These are phyloP conservation scores for Chironex yamaguchii DNA, from an alignment of 30 jellyfish, hydroid and myxozoan genomes.

Conservation along the genomic window DNA sequence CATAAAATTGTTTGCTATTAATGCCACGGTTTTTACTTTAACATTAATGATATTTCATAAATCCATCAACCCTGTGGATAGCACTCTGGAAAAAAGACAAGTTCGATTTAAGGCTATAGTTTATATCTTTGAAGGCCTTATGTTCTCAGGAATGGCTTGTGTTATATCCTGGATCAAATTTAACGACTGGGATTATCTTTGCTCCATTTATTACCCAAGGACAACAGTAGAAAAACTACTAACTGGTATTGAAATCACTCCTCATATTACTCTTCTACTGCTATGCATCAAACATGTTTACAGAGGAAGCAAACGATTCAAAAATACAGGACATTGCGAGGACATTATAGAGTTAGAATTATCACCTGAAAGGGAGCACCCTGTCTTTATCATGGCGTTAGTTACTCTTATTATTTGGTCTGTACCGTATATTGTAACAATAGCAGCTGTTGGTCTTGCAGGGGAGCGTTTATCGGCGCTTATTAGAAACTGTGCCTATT, in stretches of 20 bases:
- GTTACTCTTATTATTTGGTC: conserved; percentile 78
- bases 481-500: conserved; percentile 68
- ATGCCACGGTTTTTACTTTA: conserved; percentile 78
- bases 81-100: conserved; percentile 62
- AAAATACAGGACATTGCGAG: conserved; percentile 47
- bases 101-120: conserved; percentile 96
- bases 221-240: conserved; percentile 78
- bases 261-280: conserved; percentile 57
- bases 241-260: conserved; percentile 72
- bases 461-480: conserved; percentile 43
- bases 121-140: conserved; percentile 86
- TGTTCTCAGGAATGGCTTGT: conserved; percentile 89
- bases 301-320: conserved; percentile 61
- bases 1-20: conserved; percentile 80
- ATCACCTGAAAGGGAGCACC: conserved; percentile 72
- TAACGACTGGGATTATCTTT: conserved; percentile 87
- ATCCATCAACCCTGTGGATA: conserved; percentile 76
- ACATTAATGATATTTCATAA: conserved; percentile 75
- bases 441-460: conserved; percentile 60
- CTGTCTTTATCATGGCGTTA: conserved; percentile 80
- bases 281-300: conserved; percentile 79
- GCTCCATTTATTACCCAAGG: conserved; percentile 69
- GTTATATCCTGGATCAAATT: conserved; percentile 92
- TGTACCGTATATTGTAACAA: conserved; percentile 73
- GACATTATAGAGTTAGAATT: conserved; percentile 29